Evolutionary conservation across 2,113 vertebrate genomes (phyloP).

Genomic region (Eptesicus fuscus): DNA sequence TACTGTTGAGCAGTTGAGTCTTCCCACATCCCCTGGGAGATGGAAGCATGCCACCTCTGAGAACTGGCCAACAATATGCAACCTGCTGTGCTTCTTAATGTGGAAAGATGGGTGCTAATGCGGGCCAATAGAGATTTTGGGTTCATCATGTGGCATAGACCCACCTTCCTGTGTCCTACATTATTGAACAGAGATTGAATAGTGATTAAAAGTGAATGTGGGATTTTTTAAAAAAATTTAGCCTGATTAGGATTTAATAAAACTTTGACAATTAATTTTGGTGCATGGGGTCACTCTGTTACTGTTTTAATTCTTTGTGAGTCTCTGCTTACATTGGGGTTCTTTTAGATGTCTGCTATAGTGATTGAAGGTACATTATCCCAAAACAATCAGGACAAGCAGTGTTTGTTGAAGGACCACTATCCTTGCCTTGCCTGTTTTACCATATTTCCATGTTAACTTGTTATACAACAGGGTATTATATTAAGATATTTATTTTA

Average conservation of each 20-base stretch:
- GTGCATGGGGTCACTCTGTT: neutral
- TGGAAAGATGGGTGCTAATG: neutral
- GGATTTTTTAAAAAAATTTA: neutral
- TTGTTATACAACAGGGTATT: neutral
- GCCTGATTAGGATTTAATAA: neutral
- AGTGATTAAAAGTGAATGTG: neutral
- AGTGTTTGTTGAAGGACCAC: neutral
- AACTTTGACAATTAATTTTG: neutral
- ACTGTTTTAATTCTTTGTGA: neutral
- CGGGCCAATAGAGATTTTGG: neutral
- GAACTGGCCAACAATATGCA: neutral
- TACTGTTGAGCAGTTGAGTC: conserved; percentile 33
- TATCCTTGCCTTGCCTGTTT: neutral
- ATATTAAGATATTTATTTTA: neutral
- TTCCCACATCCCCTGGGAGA: conserved; percentile 23
- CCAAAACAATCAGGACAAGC: neutral
- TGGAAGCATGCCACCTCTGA: neutral
- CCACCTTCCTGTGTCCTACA: neutral
- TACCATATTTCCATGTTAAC: neutral
- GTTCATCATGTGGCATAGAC: neutral
- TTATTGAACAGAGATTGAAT: neutral
- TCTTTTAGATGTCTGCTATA: neutral
- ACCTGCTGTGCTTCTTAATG: neutral
- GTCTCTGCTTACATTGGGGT: neutral
- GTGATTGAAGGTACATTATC: neutral